phyloP scores from a whole-genome alignment of 2,888 invertebrate species.

The Plagiodera versicolora region DNA sequence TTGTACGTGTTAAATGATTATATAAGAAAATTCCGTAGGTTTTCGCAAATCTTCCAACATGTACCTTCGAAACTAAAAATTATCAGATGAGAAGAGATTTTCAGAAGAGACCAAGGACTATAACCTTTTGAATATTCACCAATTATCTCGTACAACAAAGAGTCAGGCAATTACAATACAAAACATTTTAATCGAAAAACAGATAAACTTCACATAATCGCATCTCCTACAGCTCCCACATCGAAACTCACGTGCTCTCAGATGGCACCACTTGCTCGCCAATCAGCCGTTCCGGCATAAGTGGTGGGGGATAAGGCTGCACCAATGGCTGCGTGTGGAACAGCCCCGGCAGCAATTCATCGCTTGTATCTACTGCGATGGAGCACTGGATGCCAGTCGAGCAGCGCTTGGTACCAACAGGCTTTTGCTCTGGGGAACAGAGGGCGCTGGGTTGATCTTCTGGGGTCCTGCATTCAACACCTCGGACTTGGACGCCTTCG shows the following conservation, averaged over 20 bases:
- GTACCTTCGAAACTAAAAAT: too few relatives aligned
- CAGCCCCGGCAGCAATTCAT: conserved; percentile 61
- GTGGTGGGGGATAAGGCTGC: conserved; percentile 68
- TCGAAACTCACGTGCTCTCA: conserved; percentile 73
- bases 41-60: too few relatives aligned
- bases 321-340: conserved; percentile 69
- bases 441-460: conserved; percentile 59
- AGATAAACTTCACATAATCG: too few relatives aligned
- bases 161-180: too few relatives aligned
- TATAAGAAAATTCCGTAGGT: too few relatives aligned
- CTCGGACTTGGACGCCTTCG: conserved; percentile 79
- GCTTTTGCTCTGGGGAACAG: conserved; percentile 71
- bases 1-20: too few relatives aligned
- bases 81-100: too few relatives aligned
- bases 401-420: conserved; percentile 71
- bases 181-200: too few relatives aligned
- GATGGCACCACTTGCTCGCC: conserved; percentile 73
- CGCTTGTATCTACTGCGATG: conserved; percentile 57
- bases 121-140: too few relatives aligned
- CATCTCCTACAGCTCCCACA: too few relatives aligned
- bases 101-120: too few relatives aligned
- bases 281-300: conserved; percentile 69
- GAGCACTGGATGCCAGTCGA: conserved; percentile 75
- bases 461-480: conserved; percentile 75
- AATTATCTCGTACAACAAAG: too few relatives aligned